Evolutionary conservation across 2,113 vertebrate species (phyloP), one percentile per base, ranked within the genome.

Genomic region (Stegastes partitus): DNA sequence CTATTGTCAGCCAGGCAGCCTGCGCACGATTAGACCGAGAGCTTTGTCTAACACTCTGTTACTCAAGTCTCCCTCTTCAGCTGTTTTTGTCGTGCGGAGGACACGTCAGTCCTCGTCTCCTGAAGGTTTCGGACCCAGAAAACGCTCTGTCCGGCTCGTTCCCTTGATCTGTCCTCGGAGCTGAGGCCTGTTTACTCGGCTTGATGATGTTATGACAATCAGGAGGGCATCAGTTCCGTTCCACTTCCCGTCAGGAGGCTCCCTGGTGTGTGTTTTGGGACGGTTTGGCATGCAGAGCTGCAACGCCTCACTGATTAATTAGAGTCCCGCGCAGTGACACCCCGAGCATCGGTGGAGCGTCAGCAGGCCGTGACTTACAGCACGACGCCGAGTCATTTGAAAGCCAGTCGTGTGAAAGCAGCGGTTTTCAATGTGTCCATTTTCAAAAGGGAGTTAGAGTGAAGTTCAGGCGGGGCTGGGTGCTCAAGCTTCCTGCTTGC

Each of bases 131-230:
- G 68, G 44, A 61, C n/a, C 14, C 49, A 25, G 59, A 21, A 12
- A 82, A 65, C 5, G 63, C 34, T 70, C 26, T 45, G 25, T 58
- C 54, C 47, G 6, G 1, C 54, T 70, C 67, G 14, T 39, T 70
- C 49, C 45, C 68, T 49, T 69, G n/a, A 66, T 83, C 74, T 64
- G 44, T 26, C 82, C 5, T 70, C 63, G 11, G 11, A 65, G 57
- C 65, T 42, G 16, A 47, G 21, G 75, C 42, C 73, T 87, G 83
- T 90, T 92, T 87, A 87, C 72, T 79, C 74, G 69, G 73, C 56
- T 51, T 78, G 63, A 88, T 85, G 82, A 83, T 72, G 74, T 89
- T 83, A 89, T 77, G 83, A 87, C 84, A 81, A 88, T 86, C 74
- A 63, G 63, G 79, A 59, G 74, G 50, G 68, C 64, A 83, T 83